Evolutionary conservation across 2,888 invertebrate species (phyloP), one percentile per base, ranked within the genome.

Genomic region (Limenitis camilla): DNA sequence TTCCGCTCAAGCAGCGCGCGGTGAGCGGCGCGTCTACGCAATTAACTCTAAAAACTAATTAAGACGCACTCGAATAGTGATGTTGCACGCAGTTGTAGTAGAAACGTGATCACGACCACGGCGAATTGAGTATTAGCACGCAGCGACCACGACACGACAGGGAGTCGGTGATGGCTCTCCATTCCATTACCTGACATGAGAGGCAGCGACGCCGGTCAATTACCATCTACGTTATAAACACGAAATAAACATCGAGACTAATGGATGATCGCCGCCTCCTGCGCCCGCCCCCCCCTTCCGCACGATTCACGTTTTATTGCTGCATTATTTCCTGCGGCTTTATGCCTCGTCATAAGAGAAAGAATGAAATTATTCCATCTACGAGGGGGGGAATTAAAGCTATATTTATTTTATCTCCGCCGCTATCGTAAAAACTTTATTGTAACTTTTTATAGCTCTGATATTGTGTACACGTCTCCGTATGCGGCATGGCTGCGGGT

Each of bases 171-270:
- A 63, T 66, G 61, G 56, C n/a, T 9, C 45, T 36, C 63, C 64
- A 61, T 69, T 70, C 70, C 67, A 72, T 73, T 69, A 69, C 58
- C 69, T 68, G 66, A 70, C 71, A 68, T 68, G 71, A 64, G 65
- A 67, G 68, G 68, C 60, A 68, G 69, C 63, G 66, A 63, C 62
- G 68, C 61, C 65, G 72, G 66, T 74, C 68, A 74, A 79, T 81
- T 81, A 79, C 70, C 74, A 73, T 78, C 72, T 68, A 70, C 68
- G 73, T 72, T 71, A 74, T 77, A 76, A 77, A 78, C 76, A 77
- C 74, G 80, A 77, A 78, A 79, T 81, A 81, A 81, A 79, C 77
- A 76, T 81, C 77, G 75, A 79, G 71, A 79, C 81, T 79, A 81
- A 81, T 83, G 81, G 77, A 79, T 78, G 80, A 81, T 81, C 73